Percentiles rank a stretch among this genome's conserved stretches.
Conservation (phyloP, 2,888 invertebrate species). For the Eilema depressum region DNA sequence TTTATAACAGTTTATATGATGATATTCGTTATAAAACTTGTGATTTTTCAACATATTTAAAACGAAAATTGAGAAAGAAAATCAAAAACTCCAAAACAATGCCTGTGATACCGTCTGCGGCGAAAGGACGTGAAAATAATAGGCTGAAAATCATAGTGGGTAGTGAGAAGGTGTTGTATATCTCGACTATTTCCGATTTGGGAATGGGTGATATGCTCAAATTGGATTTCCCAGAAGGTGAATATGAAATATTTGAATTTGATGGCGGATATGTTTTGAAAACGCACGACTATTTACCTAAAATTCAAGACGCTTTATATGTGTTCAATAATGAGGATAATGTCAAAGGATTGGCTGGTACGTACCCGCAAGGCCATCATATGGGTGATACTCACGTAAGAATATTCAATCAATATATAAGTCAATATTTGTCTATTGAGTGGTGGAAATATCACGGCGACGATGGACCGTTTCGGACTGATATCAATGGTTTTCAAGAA, state of each 20-base stretch:
- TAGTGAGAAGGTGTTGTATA: constrained; percentile 3
- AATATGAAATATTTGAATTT: neutral
- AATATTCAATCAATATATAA: constrained; percentile 2
- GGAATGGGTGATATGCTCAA: neutral
- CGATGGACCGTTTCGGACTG: neutral
- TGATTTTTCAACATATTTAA: neutral
- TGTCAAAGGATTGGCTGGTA: neutral
- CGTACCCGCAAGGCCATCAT: neutral
- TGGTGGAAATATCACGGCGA: neutral
- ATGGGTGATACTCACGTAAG: neutral
- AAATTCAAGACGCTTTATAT: neutral
- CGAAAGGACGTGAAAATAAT: neutral
- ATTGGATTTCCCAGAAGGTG: constrained; percentile 2
- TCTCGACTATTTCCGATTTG: neutral
- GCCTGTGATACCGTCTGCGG: neutral
- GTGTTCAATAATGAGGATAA: neutral
- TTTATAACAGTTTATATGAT: neutral
- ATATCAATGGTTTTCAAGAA: neutral
- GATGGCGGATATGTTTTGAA: neutral
- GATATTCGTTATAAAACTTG: neutral
- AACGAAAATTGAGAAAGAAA: too few relatives aligned
- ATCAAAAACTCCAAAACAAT: neutral
- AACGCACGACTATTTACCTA: neutral
- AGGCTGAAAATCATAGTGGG: neutral
- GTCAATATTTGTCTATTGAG: neutral